Conservation (phyloP, 2,113 vertebrate genomes). For the Himantopus leucocephalus region DNA sequence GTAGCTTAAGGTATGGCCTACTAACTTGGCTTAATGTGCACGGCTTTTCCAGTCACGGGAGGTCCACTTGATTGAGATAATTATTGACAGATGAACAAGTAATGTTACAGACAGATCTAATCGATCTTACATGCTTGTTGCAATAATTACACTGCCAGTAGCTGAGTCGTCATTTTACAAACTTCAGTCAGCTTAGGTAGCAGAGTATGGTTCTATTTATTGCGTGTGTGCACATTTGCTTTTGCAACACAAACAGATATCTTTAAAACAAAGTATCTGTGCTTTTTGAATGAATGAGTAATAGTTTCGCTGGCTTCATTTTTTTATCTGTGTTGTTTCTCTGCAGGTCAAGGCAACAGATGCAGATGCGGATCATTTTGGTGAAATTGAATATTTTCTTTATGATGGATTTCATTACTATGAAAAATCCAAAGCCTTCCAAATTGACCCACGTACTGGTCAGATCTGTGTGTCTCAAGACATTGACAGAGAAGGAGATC, state of each 20-base stretch:
- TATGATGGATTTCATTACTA: conserved; percentile 82
- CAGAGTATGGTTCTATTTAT: not conserved
- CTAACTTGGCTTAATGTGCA: not conserved
- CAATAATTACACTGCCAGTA: not conserved
- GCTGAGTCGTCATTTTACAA: not conserved
- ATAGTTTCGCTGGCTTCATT: not conserved
- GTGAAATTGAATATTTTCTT: conserved; percentile 82
- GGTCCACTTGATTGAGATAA: not conserved
- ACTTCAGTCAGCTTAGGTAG: not conserved
- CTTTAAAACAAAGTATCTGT: not conserved
- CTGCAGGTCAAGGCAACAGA: conserved; percentile 86
- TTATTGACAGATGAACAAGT: not conserved
- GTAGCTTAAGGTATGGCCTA: not conserved
- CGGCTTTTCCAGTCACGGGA: not conserved
- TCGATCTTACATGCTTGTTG: not conserved
- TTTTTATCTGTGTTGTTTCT: not conserved
- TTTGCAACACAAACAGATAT: not conserved
- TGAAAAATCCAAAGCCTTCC: conserved; percentile 80
- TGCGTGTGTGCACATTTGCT: not conserved
- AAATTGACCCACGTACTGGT: conserved; percentile 79
- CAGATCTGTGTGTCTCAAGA: conserved; percentile 85
- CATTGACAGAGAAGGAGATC: conserved; percentile 85
- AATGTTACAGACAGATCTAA: not conserved
- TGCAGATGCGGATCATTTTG: conserved; percentile 82
- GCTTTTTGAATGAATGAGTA: not conserved